A percentile compares a stretch with the other conserved stretches of the same genome.
phyloP scores from a whole-genome alignment of 1,140 invertebrate genomes.

The Drosophila hydei region DNA sequence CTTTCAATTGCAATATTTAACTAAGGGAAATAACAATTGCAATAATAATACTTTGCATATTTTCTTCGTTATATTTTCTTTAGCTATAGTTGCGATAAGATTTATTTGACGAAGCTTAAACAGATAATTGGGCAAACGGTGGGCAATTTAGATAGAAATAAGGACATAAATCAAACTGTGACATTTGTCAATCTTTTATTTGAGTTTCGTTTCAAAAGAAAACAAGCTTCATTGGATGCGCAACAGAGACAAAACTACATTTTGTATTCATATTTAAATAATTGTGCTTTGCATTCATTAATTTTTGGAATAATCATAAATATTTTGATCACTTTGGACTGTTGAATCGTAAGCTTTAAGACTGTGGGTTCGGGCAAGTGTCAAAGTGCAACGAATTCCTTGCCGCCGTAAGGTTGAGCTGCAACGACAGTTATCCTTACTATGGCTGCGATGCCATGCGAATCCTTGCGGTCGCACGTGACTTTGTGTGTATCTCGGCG shows the following conservation, averaged over 20 bases:
- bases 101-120: constrained; percentile 6
- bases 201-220: neutral
- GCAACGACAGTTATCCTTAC: constrained; percentile 22
- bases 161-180: neutral
- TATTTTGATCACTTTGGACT: constrained; percentile 30
- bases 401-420: constrained; percentile 1
- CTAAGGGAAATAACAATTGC: constrained; percentile 46
- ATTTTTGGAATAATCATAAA: neutral
- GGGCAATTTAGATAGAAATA: constrained; percentile 26
- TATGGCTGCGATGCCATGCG: constrained; percentile 87
- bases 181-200: neutral
- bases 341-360: neutral
- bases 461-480: constrained; percentile 91
- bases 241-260: constrained; percentile 8
- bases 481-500: constrained; percentile 94
- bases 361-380: neutral
- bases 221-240: neutral
- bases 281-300: constrained; percentile 5
- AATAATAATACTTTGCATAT: constrained; percentile 24
- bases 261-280: constrained; percentile 10
- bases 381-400: constrained; percentile 18
- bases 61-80: constrained; percentile 10
- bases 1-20: constrained; percentile 45
- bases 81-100: constrained; percentile 28
- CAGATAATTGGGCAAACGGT: constrained; percentile 20